Evolutionary conservation across 2,797 vertebrate species (phyloP), one percentile per base, ranked within the genome.

Genomic region (Perodicticus potto): DNA sequence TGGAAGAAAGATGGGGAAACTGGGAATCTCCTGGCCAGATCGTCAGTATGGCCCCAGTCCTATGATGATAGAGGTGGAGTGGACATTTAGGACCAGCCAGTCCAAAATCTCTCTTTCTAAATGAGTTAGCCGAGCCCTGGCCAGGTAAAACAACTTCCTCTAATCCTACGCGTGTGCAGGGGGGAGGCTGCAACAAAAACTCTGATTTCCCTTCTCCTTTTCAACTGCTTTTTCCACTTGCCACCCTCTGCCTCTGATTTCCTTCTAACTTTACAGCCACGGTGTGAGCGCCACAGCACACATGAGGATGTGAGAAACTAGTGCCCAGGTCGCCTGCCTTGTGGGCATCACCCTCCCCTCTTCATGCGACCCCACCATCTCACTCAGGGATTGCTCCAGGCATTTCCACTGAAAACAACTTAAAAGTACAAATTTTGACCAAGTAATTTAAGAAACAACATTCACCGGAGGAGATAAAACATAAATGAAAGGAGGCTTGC

Each of bases 401-500:
- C 37, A 63, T 80, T 93, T 69, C 61, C 32, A 45, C 14, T 34
- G 49, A 77, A 94, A 88, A 65, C 37, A 57, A 27, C 40, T 91
- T 96, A 57, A 63, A 94, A 92, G 69, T 86, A 49, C 12, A 34
- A 70, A 82, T 63, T 45, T 81, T 86, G 70, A 43, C 40, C 61
- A 70, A 43, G 78, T 81, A 65, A 32, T 74, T 92, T 94, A 92
- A 94, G 82, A 72, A 92, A 86, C 22, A 78, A 59, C 70, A 69
- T 73, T 93, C 49, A 87, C 67, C 40, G 84, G 65, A 9, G n/a
- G 80, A 94, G 73, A 94, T 81, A 76, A 90, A 40, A 55, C 9
- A 2, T 78, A 63, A 92, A 59, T 93, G 89, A 93, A 73, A 85
- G 45, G 61, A 86, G 25, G 25, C 20, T 25, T 65, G 80, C 59